Percentiles rank a stretch among this genome's conserved stretches.
phyloP scores from a whole-genome alignment of 2,888 invertebrate genomes.

The Thymelicus sylvestris region DNA sequence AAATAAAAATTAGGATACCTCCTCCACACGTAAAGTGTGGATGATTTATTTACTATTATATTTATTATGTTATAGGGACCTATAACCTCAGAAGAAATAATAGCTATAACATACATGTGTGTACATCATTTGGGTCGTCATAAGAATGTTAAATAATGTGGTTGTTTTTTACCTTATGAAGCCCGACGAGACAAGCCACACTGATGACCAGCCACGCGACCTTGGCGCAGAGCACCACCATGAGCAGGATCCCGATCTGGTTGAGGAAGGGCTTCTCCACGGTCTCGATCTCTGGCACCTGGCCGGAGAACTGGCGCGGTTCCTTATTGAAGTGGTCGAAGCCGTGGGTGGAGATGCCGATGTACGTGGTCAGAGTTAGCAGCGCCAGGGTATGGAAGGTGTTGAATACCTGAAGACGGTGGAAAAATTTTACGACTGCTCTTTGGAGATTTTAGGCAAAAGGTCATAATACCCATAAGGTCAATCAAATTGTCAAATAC shows the following conservation, averaged over 20 bases:
- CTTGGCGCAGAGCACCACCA: constrained; percentile 49
- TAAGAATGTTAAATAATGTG: no score
- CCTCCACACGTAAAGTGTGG: no score
- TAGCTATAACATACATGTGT: no score
- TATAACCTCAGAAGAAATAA: no score
- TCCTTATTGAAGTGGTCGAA: constrained; percentile 51
- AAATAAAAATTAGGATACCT: no score
- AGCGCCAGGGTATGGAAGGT: constrained; percentile 49
- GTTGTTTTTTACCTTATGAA: constrained; percentile 53
- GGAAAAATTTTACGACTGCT: background rate
- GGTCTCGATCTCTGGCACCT: constrained; percentile 38
- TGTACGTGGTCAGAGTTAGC: constrained; percentile 45
- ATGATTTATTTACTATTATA: no score
- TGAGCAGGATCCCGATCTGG: constrained; percentile 47
- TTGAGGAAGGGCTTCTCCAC: constrained; percentile 45
- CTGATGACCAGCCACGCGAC: constrained; percentile 53
- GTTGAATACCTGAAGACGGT: constrained; percentile 50
- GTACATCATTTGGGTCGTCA: no score
- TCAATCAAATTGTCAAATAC: no score
- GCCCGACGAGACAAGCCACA: constrained; percentile 55
- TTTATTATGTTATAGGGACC: no score
- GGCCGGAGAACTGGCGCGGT: constrained; percentile 26
- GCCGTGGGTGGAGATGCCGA: constrained; percentile 51
- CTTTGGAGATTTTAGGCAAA: no score
- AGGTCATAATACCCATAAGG: no score